phyloP scores from a whole-genome alignment of 2,113 vertebrate genomes.

The Heloderma charlesbogerti region DNA sequence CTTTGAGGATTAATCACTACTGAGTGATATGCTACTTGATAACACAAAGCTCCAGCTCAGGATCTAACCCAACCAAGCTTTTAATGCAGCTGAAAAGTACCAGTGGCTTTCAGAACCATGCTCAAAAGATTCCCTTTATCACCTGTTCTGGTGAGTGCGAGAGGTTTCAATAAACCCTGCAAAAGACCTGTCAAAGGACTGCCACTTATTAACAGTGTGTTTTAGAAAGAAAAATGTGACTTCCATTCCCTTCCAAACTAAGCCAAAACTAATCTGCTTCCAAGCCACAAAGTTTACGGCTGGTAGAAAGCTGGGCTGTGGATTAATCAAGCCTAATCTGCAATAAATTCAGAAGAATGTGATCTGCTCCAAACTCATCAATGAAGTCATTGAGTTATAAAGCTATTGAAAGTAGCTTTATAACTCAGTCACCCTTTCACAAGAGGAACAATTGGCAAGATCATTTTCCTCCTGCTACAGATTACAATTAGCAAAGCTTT shows the following conservation, averaged over 20 bases:
- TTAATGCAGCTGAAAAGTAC: constrained; percentile 52
- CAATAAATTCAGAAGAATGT: constrained; percentile 68
- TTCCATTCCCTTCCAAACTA: constrained; percentile 52
- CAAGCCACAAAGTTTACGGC: constrained; percentile 58
- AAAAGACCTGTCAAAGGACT: constrained; percentile 51
- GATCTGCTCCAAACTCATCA: constrained; percentile 67
- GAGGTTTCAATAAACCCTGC: constrained; percentile 51
- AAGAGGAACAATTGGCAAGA: constrained; percentile 61
- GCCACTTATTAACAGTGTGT: constrained; percentile 53
- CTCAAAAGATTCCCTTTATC: constrained; percentile 54
- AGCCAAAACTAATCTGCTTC: constrained; percentile 64
- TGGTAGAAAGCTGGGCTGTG: constrained; percentile 51
- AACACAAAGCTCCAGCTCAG: constrained; percentile 76
- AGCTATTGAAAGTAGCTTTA: constrained; percentile 69
- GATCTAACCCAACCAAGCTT: constrained; percentile 55
- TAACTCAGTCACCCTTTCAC: constrained; percentile 72
- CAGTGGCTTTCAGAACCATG: constrained; percentile 52
- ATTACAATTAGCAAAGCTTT: constrained; percentile 64
- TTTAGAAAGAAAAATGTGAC: constrained; percentile 67
- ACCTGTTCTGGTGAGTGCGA: constrained; percentile 46
- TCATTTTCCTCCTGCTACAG: constrained; percentile 55
- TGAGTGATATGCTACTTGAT: constrained; percentile 82
- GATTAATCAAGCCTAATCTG: constrained; percentile 63
- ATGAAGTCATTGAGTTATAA: constrained; percentile 65
- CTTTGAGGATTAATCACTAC: constrained; percentile 74